Evolutionary conservation across 2,888 invertebrate species (phyloP), one percentile per base, ranked within the genome.

Genomic region (Eilema griseolum): DNA sequence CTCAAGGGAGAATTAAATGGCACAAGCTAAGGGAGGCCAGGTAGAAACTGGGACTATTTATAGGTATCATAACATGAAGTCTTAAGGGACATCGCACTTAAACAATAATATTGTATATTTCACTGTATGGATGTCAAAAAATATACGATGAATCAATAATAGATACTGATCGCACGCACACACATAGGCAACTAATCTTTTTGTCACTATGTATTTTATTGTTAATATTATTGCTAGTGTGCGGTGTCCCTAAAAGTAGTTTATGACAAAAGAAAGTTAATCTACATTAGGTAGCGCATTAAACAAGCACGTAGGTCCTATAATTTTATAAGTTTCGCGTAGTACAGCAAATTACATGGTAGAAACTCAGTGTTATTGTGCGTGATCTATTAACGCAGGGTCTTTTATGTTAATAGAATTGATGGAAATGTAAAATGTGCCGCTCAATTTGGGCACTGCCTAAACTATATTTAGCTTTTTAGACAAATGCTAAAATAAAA

Each of bases 281-380:
- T 28, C 62, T 60, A 75, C 80, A 77, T 81, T 80, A 81, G 60
- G 75, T n/a, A 65, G 63, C 61, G 61, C 66, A 82, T 79, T 75
- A 79, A 80, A 79, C 69, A 72, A 26, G 66, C 76, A 33, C 74
- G 31, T 66, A 71, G 80, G 75, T 72, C 72, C 82, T 82, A 81
- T 80, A 82, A 79, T 82, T 81, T 77, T 62, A 62, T 70, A 75
- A 77, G 70, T 82, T 82, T 82, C 64, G 66, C 67, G 69, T 77
- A 72, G 79, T 70, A 77, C 37, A 61, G 56, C 63, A 56, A 72
- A 78, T 74, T 82, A 70, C 65, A 69, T 31, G 64, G 41, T 26
- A 59, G 52, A 46, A 67, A 82, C 72, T 65, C 41, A 66, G 66
- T 60, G 31, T 69, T 74, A 77, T 73, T 70, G 57, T 80, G 69